Evolutionary conservation across 92 coral and sea anemone genomes (phyloP).

Genomic region (Phenganax subtilis): DNA sequence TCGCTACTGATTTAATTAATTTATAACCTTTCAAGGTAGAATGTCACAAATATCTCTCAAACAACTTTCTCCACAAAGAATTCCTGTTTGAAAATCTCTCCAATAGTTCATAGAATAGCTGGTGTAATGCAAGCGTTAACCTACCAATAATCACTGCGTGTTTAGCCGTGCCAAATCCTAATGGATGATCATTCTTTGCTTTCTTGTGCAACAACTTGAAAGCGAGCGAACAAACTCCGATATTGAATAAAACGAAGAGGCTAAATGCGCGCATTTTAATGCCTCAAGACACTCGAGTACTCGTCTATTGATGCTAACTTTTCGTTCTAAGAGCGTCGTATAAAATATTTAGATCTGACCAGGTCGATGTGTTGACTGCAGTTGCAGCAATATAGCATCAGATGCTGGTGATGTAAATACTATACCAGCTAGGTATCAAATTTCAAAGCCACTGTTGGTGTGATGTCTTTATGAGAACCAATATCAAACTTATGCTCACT

Average conservation of each 20-base stretch:
- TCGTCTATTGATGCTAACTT: too few species aligned
- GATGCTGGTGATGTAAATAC: neutral
- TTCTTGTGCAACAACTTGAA: slow-evolving; percentile 5
- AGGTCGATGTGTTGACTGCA: neutral
- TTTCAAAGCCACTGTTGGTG: neutral
- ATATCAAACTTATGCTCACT: neutral
- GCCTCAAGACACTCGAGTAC: neutral
- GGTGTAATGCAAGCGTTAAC: neutral
- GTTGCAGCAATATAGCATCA: neutral
- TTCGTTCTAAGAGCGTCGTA: neutral
- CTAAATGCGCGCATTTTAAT: neutral
- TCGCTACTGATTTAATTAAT: too few species aligned
- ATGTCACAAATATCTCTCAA: too few species aligned
- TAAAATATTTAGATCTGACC: neutral
- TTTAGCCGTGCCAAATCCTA: slow-evolving; percentile 2
- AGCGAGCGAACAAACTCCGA: neutral
- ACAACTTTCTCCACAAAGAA: too few species aligned
- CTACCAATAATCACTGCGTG: slow-evolving; percentile 6
- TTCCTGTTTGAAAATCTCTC: too few species aligned
- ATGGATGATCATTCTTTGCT: slow-evolving; percentile 3
- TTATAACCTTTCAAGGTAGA: too few species aligned
- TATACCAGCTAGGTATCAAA: neutral
- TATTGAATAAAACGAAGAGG: slow-evolving; percentile 9
- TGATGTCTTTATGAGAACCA: neutral
- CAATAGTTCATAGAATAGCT: neutral